Percentiles rank a stretch among this genome's conserved stretches.
phyloP scores from a whole-genome alignment of 2,888 invertebrate species.

The Metopia argyrocephala region DNA sequence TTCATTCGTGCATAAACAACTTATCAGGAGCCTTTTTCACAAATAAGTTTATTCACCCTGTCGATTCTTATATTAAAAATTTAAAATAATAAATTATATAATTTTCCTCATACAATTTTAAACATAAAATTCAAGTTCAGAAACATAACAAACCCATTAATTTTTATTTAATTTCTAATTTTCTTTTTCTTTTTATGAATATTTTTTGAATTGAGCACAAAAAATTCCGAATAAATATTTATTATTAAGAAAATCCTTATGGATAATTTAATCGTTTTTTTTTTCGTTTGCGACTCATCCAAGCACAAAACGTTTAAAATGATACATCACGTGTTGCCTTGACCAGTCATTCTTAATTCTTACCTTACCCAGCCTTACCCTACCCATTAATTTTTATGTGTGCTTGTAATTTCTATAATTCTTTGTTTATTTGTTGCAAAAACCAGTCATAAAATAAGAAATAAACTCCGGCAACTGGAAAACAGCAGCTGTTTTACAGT shows the following conservation, averaged over 20 bases:
- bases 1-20: no score
- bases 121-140: no score
- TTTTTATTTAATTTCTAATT: not conserved
- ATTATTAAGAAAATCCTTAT: no score
- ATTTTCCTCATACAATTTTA: no score
- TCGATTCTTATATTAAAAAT: no score
- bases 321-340: constrained; percentile 31
- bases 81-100: no score
- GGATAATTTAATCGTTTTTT: not conserved
- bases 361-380: no score
- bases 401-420: constrained; percentile 3
- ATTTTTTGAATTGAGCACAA: no score
- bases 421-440: constrained; percentile 5
- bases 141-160: not conserved
- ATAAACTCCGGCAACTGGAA: not conserved
- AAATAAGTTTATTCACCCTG: no score
- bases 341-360: constrained; percentile 33
- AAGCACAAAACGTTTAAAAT: constrained; percentile 25
- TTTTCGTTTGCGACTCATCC: not conserved
- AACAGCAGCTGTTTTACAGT: constrained; percentile 29
- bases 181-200: constrained; percentile 12
- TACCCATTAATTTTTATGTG: constrained; percentile 38
- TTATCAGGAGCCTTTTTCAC: no score
- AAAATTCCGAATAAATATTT: no score
- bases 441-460: not conserved